Base-by-base conservation (phyloP, 1,140 invertebrate genomes). In the Drosophila chauvacae region DNA sequence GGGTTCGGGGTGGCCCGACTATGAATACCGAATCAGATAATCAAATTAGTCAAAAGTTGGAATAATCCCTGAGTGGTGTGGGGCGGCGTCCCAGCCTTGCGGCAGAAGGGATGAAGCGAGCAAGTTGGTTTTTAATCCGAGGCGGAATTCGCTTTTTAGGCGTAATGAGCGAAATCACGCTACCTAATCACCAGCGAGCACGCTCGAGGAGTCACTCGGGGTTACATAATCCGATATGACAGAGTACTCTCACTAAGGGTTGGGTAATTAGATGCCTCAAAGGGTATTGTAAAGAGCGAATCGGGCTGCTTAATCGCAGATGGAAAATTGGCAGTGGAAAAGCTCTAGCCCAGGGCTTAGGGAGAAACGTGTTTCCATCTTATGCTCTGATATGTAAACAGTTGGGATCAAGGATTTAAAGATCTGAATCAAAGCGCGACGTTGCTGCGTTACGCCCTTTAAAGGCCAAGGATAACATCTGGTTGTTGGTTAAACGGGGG, bases 1-100 rank as follows among this genome's bases (percentile, higher is more conserved):
- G 26, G 69, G 69, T 42, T 44, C 11, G 20, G 16, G 65, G 51
- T 20, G 42, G 37, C 23, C 20, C 41, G 66, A 35, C 44, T 58
- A 51, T 76, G 72, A 74, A 75, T 58, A 56, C 72, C 35, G 47
- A 68, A 77, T 50, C 56, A 77, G 74, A 77, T 77, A 77, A 77
- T 77, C 63, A 69, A 77, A 77, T 77, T 77, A 77, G 73, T 57
- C 71, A 74, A 73, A 74, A 74, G 71, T 74, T 74, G 28, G 23
- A 13, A 47, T 74, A 74, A 74, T 63, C 58, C 53, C 58, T 20
- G 13, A 23, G 30, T 20, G 53, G 53, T 6, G 28, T n/a, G 68
- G 41, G 48, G 30, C 18, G 5, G 30, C n/a, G 14, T 11, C 18
- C 11, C 23, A 23, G 18, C 39, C 28, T 30, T 18, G 30, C 4